Conservation (phyloP, 2,888 invertebrate genomes). For the Pheosia gnoma region DNA sequence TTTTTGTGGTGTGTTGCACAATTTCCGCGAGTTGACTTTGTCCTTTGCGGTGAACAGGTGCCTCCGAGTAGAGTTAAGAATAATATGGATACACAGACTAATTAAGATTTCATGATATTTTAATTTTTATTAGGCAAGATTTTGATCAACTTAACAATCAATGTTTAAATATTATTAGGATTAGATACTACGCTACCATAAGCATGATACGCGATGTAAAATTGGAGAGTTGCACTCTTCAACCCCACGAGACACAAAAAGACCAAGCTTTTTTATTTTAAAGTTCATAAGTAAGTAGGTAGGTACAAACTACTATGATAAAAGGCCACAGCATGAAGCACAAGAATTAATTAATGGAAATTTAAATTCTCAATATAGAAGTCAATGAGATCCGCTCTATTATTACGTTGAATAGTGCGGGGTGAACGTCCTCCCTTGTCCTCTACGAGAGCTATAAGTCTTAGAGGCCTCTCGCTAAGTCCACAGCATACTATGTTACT, state of each 20-base stretch:
- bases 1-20: slow-evolving; percentile 51
- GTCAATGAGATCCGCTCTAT: slow-evolving; percentile 45
- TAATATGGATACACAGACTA: slow-evolving; percentile 32
- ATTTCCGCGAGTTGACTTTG: slow-evolving; percentile 61
- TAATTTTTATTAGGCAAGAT: no score
- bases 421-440: slow-evolving; percentile 75
- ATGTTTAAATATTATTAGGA: no score
- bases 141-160: no score
- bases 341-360: slow-evolving; percentile 8
- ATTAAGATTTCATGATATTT: background rate
- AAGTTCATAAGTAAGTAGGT: no score
- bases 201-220: no score
- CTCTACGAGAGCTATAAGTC: slow-evolving; percentile 65
- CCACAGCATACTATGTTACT: slow-evolving; percentile 52
- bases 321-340: background rate
- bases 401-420: slow-evolving; percentile 47
- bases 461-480: slow-evolving; percentile 63
- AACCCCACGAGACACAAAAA: no score
- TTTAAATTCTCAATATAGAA: background rate
- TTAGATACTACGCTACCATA: no score
- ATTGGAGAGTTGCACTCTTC: no score
- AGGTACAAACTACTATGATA: background rate
- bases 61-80: slow-evolving; percentile 32
- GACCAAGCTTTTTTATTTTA: no score
- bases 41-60: slow-evolving; percentile 58